Conservation (phyloP, 1,140 invertebrate genomes). For the Drosophila novamexicana region DNA sequence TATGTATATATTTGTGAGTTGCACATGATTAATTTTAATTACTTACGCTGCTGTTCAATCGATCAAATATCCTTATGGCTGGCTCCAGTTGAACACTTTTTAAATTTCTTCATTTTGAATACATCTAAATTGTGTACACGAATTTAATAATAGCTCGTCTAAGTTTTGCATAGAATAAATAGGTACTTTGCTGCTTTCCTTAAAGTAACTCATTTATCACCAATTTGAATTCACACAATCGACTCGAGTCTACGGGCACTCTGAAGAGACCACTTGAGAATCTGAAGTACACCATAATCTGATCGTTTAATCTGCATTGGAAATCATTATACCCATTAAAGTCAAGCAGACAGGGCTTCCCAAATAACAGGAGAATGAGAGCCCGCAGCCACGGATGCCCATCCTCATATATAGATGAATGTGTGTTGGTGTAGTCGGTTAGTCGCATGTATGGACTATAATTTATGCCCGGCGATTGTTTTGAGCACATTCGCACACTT, state of each 20-base stretch:
- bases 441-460: constrained; percentile 57
- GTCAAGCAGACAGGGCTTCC: constrained; percentile 55
- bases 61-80: too few species aligned
- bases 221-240: constrained; percentile 27
- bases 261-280: constrained; percentile 43
- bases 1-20: too few species aligned
- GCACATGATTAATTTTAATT: too few species aligned
- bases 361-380: constrained; percentile 45
- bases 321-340: constrained; percentile 79
- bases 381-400: constrained; percentile 30
- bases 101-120: constrained; percentile 5
- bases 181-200: neutral
- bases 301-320: constrained; percentile 80
- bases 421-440: neutral
- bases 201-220: constrained; percentile 18
- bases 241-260: constrained; percentile 24
- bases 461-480: constrained; percentile 79
- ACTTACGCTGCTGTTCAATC: too few species aligned
- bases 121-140: constrained; percentile 7
- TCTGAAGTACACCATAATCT: constrained; percentile 65
- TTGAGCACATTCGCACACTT: constrained; percentile 81
- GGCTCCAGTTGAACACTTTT: too few species aligned
- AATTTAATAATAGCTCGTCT: neutral
- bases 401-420: neutral
- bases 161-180: neutral